These are phyloP conservation scores for Onthophagus taurus DNA, from an alignment of 1,140 invertebrate species.

Conservation along the genomic window DNA sequence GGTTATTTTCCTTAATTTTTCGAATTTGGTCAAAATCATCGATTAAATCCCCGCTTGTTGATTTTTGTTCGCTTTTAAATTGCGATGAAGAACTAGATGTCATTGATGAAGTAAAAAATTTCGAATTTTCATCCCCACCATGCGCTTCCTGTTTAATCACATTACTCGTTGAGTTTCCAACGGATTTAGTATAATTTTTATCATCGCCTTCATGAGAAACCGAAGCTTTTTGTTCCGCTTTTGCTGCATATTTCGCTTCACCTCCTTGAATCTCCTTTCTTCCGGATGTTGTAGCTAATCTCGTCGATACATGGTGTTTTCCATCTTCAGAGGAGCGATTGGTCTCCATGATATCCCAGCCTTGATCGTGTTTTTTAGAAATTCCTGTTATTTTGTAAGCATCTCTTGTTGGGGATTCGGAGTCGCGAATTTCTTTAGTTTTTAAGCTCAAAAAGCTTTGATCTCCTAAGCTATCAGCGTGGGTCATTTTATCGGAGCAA, in stretches of 20 bases:
- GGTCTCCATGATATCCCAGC: conserved; percentile 40
- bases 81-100: conserved; percentile 35
- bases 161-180: conserved; percentile 45
- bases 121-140: conserved; percentile 43
- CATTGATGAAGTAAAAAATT: conserved; percentile 40
- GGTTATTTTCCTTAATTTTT: conserved; percentile 27
- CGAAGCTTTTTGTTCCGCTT: conserved; percentile 46
- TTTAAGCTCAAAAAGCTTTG: conserved; percentile 66
- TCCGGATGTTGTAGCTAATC: conserved; percentile 37
- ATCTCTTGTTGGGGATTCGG: conserved; percentile 59
- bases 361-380: conserved; percentile 26
- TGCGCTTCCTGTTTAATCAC: conserved; percentile 50
- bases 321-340: conserved; percentile 40
- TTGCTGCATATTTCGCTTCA: conserved; percentile 46
- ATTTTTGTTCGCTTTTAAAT: conserved; percentile 27
- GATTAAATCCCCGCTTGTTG: conserved; percentile 16
- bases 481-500: conserved; percentile 29
- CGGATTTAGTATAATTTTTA: conserved; percentile 48
- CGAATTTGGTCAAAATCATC: no score
- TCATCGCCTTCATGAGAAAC: conserved; percentile 52
- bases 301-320: conserved; percentile 34
- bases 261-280: conserved; percentile 50
- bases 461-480: conserved; percentile 59
- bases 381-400: conserved; percentile 38
- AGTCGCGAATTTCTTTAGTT: conserved; percentile 65